Evolutionary conservation across 1,140 invertebrate species (phyloP).

Genomic region (Drosophila littoralis): DNA sequence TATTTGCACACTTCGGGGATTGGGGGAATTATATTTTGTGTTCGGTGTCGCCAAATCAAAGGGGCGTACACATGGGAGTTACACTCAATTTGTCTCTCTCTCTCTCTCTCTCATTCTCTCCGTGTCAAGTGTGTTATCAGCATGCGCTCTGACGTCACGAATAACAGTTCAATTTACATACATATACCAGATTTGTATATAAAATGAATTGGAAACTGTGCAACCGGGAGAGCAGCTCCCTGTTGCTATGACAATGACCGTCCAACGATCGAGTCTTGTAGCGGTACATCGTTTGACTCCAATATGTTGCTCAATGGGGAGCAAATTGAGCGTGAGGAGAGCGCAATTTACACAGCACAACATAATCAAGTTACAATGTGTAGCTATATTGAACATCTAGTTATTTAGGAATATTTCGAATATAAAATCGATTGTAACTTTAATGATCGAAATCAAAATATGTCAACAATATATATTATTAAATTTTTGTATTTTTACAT

Average conservation of each 20-base stretch:
- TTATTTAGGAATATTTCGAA: no score
- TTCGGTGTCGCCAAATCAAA: slow-evolving; percentile 3
- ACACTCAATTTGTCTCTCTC: slow-evolving; percentile 23
- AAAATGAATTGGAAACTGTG: slow-evolving; percentile 8
- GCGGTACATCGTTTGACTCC: slow-evolving; percentile 1
- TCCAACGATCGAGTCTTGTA: slow-evolving; percentile 1
- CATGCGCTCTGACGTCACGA: slow-evolving; percentile 57
- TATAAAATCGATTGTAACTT: no score
- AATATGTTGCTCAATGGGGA: background rate
- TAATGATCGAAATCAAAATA: no score
- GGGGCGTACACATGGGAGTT: slow-evolving; percentile 36
- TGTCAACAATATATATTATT: no score
- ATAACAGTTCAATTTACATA: slow-evolving; percentile 63
- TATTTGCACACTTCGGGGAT: slow-evolving; percentile 44
- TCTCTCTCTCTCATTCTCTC: background rate
- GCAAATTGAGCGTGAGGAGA: slow-evolving; percentile 19
- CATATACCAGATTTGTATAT: slow-evolving; percentile 17
- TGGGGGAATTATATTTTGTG: slow-evolving; percentile 16
- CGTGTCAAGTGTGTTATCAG: slow-evolving; percentile 42
- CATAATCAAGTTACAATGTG: background rate
- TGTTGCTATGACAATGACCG: slow-evolving; percentile 33
- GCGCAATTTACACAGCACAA: slow-evolving; percentile 15
- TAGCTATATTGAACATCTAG: no score
- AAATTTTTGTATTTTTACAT: no score
- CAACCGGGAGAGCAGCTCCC: slow-evolving; percentile 27